Evolutionary conservation across 1,140 invertebrate species (phyloP).

Genomic region (Drosophila pseudoobscura): DNA sequence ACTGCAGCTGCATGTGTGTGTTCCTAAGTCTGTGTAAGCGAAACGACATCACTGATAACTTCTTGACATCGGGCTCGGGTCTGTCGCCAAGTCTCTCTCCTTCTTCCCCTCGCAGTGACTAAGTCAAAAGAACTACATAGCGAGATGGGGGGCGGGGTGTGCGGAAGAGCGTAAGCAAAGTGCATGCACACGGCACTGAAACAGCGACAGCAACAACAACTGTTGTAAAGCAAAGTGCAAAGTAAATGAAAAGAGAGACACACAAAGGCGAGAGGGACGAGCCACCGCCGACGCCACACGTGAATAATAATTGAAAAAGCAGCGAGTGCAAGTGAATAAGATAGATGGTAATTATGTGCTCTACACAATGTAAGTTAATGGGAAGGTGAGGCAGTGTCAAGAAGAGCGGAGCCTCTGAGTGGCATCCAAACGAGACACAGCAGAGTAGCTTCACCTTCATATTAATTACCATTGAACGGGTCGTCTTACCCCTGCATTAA

Average conservation of each 20-base stretch:
- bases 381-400: constrained; percentile 3
- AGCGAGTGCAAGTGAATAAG: background rate
- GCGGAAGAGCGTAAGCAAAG: constrained; percentile 26
- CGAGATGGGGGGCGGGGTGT: background rate
- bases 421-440: no score
- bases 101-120: no score
- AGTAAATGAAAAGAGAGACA: constrained; percentile 40
- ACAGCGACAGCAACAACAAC: constrained; percentile 31
- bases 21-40: constrained; percentile 10
- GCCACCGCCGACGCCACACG: constrained; percentile 28
- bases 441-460: no score
- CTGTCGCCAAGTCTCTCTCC: background rate
- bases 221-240: constrained; percentile 12
- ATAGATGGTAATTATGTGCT: constrained; percentile 36
- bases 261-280: constrained; percentile 32
- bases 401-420: no score
- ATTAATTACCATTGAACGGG: no score
- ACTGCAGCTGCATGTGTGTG: background rate
- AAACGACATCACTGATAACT: constrained; percentile 56
- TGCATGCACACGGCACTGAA: constrained; percentile 29
- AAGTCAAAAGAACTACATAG: constrained; percentile 2
- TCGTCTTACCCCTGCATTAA: no score
- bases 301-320: constrained; percentile 58
- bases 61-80: constrained; percentile 57
- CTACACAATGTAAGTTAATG: constrained; percentile 17